Evolutionary conservation across 2,797 vertebrate species (phyloP), one percentile per base, ranked within the genome.

Genomic region (Sarcoramphus papa): DNA sequence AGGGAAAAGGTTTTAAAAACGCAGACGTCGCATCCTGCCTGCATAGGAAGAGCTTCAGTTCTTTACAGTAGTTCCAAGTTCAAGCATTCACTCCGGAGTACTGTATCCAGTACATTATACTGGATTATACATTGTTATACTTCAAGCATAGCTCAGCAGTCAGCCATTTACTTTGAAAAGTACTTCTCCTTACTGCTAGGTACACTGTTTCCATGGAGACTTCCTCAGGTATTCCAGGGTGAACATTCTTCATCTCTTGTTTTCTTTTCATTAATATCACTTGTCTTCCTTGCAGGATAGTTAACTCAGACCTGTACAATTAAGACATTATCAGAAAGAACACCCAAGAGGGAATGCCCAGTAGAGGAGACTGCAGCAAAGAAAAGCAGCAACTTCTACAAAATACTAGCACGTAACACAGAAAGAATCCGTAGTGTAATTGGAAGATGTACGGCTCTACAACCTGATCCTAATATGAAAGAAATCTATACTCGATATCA

Each of bases 181-280:
- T 88, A 85, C 28, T 88, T 59, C 50, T 84, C 31, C 40, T 86
- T 76, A 85, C 14, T 72, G 53, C 60, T 41, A 91, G 45, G 56
- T 83, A 91, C 22, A 4, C 31, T 41, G 89, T 96, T 97, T 92
- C 96, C 91, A 88, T 90, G 65, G 94, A 57, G 76, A 93, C 53
- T 54, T 68, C 24, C 53, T 77, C 59, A 85, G 53, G 47, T 45
- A 84, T 12, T 65, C 54, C 23, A 14, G 16, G 9, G 35, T 54
- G 63, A 93, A 90, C 57, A 54, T 14, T 56, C 67, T 57, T 87
- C 35, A 85, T 80, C 20, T 63, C 25, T 48, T 50, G 4, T 57
- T 92, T 57, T 72, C 41, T 76, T 79, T 86, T 41, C 11, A 45
- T 70, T 67, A 76, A 3, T 50, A 68, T 31, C 24, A 50, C 35